Evolutionary conservation across 2,797 vertebrate genomes (phyloP), one percentile per base, ranked within the genome.

Genomic region (Pipistrellus nathusii): DNA sequence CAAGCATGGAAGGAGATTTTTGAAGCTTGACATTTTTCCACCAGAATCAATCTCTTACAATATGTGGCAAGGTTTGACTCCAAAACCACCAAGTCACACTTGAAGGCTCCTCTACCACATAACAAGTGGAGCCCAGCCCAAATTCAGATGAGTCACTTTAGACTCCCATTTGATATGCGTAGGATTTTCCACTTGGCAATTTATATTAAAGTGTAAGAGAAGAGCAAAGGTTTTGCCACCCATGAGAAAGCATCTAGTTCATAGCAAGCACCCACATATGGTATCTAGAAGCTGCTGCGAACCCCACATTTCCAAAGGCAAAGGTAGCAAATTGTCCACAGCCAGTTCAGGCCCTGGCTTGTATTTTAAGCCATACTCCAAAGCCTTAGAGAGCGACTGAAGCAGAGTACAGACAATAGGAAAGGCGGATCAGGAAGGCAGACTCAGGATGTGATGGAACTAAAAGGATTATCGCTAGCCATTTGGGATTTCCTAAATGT

Each of bases 1-100:
- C 89, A 94, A 96, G 27, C 32, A 88, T 93, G 57, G 32, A 81
- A 83, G 69, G 77, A 93, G 69, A 94, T 87, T 91, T 89, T 71
- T 55, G 64, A 85, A 64, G 46, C 51, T 71, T 41, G 18, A 85
- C 55, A 23, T 55, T 91, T 96, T 96, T 92, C 86, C 68, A 87
- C 35, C 27, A 93, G 75, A 89, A 87, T 94, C 86, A 88, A 78
- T 87, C 32, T 17, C 30, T 69, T 82, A 83, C 87, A 51, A 64
- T 71, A 83, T 20, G 30, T 81, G 62, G 55, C 73, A 82, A 51
- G 17, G 23, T 87, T 92, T 91, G 59, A 89, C 68, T 95, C 59
- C 86, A 75, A 69, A 95, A 91, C 76, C 66, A 80, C 62, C 3
- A 30, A 46, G 72, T 81, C 72, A 81, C 13, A 92, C 23, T 44